Conservation (phyloP, 2,888 invertebrate species). For the Thyatira batis region DNA sequence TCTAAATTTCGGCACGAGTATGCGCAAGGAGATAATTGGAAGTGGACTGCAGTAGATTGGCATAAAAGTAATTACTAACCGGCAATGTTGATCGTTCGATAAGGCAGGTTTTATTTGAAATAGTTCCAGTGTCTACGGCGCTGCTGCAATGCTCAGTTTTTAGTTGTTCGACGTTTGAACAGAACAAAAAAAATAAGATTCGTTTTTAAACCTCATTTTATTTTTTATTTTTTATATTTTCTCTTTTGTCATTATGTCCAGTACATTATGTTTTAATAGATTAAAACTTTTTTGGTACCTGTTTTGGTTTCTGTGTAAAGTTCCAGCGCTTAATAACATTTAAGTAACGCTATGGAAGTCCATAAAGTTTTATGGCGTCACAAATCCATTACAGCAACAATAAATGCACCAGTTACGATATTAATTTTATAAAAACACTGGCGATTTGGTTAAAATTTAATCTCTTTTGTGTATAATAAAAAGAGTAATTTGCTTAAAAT, state of each 20-base stretch:
- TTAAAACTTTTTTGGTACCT: no score
- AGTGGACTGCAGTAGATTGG: background rate
- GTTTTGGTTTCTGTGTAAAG: no score
- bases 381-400: background rate
- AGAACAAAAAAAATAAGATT: no score
- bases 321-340: no score
- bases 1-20: background rate
- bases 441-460: background rate
- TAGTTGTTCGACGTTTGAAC: no score
- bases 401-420: background rate
- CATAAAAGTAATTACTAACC: background rate
- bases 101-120: background rate
- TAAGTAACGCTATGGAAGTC: no score
- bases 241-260: no score
- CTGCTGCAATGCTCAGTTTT: no score
- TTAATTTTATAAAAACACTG: background rate
- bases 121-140: background rate
- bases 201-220: no score
- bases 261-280: no score
- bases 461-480: conserved; percentile 2
- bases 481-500: conserved; percentile 3
- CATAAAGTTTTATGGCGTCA: background rate
- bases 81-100: background rate
- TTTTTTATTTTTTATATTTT: no score
- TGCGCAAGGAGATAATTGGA: background rate